Conservation (phyloP, 2,888 invertebrate species). For the Chalcosyrphus nemorum region DNA sequence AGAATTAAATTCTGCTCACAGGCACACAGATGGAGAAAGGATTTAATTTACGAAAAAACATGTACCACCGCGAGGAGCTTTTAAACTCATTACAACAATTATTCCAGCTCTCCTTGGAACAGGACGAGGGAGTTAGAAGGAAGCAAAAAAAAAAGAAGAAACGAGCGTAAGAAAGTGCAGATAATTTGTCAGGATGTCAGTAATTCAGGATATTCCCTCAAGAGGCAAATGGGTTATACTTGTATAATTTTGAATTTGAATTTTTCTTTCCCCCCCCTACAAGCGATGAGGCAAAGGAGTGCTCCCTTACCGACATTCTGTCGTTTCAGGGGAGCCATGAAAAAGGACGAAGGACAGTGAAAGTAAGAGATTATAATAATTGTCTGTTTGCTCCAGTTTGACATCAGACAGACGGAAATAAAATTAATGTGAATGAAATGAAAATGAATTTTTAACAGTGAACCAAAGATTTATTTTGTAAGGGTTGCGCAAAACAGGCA, state of each 20-base stretch:
- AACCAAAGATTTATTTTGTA: neutral
- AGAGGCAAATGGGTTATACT: neutral
- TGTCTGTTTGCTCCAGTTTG: conserved; percentile 27
- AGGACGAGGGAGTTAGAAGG: too few relatives aligned
- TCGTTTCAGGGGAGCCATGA: too few relatives aligned
- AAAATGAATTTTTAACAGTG: conserved; percentile 19
- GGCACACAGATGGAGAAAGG: conserved; percentile 24
- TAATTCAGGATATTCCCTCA: conserved; percentile 29
- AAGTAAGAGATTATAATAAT: conserved; percentile 12
- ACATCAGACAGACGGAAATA: conserved; percentile 19
- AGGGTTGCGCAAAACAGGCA: too few relatives aligned
- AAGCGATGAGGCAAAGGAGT: too few relatives aligned
- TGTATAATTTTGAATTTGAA: conserved; percentile 22
- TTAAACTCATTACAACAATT: conserved; percentile 40
- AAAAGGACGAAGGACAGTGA: too few relatives aligned
- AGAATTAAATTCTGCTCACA: conserved; percentile 5
- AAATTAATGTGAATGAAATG: conserved; percentile 25
- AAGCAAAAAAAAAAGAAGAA: neutral
- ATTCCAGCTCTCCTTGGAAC: neutral
- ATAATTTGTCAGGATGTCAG: conserved; percentile 53
- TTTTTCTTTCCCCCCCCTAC: neutral
- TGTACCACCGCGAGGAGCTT: conserved; percentile 16
- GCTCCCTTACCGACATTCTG: too few relatives aligned
- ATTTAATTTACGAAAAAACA: conserved; percentile 7
- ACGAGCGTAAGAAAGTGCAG: conserved; percentile 22